phyloP scores from a whole-genome alignment of 2,113 vertebrate genomes.

The Cottus gobio region DNA sequence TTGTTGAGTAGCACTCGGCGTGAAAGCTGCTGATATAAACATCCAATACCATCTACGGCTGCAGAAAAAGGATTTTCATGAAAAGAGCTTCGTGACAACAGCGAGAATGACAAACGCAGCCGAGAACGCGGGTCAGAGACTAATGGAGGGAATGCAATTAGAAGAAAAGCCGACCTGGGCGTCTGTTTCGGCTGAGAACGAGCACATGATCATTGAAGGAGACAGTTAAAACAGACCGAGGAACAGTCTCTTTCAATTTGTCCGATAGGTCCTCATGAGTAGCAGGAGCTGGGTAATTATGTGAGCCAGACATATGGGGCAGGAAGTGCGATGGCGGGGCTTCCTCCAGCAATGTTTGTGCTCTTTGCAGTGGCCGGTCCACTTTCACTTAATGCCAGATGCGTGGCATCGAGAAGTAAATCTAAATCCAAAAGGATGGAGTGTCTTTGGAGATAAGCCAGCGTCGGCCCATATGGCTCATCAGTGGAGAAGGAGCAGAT shows the following conservation, averaged over 20 bases:
- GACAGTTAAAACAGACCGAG: constrained; percentile 5
- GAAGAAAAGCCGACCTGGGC: background rate
- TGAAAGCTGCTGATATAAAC: constrained; percentile 55
- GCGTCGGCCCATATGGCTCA: constrained; percentile 30
- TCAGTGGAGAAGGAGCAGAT: constrained; percentile 35
- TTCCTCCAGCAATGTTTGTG: constrained; percentile 44
- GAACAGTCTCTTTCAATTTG: constrained; percentile 7
- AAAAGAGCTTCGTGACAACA: constrained; percentile 24
- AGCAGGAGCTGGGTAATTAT: constrained; percentile 20
- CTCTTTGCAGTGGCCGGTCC: constrained; percentile 42
- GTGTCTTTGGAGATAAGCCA: constrained; percentile 48
- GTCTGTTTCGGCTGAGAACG: background rate
- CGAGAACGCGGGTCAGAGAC: constrained; percentile 31
- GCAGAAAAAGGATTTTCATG: constrained; percentile 40
- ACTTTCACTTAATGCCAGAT: constrained; percentile 50
- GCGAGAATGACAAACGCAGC: background rate
- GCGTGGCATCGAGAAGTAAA: constrained; percentile 31
- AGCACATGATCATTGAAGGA: constrained; percentile 3
- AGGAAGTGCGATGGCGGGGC: constrained; percentile 13
- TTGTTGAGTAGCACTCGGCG: constrained; percentile 32
- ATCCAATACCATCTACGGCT: constrained; percentile 36
- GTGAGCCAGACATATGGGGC: constrained; percentile 22
- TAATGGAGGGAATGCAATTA: constrained; percentile 10
- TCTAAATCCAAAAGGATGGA: constrained; percentile 45
- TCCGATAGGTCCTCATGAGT: constrained; percentile 2